Percentiles rank a stretch among this genome's conserved stretches.
Conservation (phyloP, 2,888 invertebrate genomes). For the Andrena haemorrhoa region DNA sequence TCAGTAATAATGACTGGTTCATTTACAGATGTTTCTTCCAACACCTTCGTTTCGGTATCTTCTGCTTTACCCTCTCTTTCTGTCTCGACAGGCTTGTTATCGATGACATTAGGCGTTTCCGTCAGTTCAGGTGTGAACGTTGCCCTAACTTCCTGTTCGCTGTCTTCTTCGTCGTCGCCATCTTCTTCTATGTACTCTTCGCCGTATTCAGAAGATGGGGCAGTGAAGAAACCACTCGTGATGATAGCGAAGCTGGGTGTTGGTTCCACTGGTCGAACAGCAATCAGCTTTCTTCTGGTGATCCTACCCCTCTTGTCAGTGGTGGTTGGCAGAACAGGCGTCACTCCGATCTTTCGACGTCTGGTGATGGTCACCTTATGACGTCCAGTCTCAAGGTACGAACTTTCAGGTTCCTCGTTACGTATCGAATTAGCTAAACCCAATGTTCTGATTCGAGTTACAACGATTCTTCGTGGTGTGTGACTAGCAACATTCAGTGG, state of each 20-base stretch:
- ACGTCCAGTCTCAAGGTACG: slow-evolving; percentile 49
- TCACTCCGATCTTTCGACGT: slow-evolving; percentile 79
- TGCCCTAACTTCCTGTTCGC: slow-evolving; percentile 33
- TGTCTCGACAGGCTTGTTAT: slow-evolving; percentile 67
- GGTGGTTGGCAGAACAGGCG: slow-evolving; percentile 21
- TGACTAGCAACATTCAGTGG: slow-evolving; percentile 48
- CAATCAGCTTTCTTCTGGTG: slow-evolving; percentile 81
- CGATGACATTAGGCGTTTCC: slow-evolving; percentile 75
- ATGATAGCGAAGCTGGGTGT: slow-evolving; percentile 82
- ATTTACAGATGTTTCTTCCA: slow-evolving; percentile 39
- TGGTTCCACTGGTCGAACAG: slow-evolving; percentile 78
- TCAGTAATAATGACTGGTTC: slow-evolving; percentile 82
- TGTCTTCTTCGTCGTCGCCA: slow-evolving; percentile 52
- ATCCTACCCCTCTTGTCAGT: slow-evolving; percentile 60
- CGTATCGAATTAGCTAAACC: slow-evolving; percentile 60
- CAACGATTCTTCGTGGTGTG: slow-evolving; percentile 78
- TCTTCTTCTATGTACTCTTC: slow-evolving; percentile 71
- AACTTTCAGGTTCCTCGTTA: slow-evolving; percentile 32
- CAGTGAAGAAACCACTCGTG: slow-evolving; percentile 82
- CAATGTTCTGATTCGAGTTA: slow-evolving; percentile 78
- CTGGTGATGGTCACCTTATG: slow-evolving; percentile 83
- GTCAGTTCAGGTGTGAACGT: slow-evolving; percentile 74
- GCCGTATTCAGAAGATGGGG: slow-evolving; percentile 72
- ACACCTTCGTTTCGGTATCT: not conserved
- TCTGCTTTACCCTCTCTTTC: not conserved